Conservation (phyloP, 2,888 invertebrate genomes). For the Timandra comae region DNA sequence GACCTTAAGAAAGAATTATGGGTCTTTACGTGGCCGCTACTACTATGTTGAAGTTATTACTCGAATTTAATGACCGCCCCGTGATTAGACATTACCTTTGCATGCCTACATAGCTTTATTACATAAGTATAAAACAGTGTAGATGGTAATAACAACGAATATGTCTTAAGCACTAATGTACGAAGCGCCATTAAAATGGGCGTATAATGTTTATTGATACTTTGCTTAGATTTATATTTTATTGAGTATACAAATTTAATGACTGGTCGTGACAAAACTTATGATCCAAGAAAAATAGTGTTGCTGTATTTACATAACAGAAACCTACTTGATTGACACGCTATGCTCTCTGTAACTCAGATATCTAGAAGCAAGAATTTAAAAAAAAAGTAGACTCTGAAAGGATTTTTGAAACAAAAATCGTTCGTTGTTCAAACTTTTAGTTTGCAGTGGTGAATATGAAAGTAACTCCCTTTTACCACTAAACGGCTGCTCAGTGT, state of each 20-base stretch:
- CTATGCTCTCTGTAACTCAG: no score
- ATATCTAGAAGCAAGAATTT: no score
- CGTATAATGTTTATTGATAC: constrained; percentile 36
- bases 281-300: no score
- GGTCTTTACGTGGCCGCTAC: constrained; percentile 54
- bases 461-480: no score
- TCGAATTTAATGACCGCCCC: constrained; percentile 62
- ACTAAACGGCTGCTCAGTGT: no score
- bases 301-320: no score
- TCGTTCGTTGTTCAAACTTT: no score
- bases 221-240: constrained; percentile 16
- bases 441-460: no score
- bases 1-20: constrained; percentile 68
- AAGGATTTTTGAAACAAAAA: no score
- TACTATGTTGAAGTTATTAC: constrained; percentile 72
- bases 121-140: constrained; percentile 61
- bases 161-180: constrained; percentile 42
- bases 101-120: constrained; percentile 54
- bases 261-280: background rate
- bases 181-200: constrained; percentile 39
- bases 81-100: constrained; percentile 68
- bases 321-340: no score
- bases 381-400: no score
- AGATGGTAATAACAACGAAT: constrained; percentile 43
- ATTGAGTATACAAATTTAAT: constrained; percentile 5